These are phyloP conservation scores for Enteromius mattozi DNA, from an alignment of 2,797 vertebrate genomes.

Conservation along the genomic window DNA sequence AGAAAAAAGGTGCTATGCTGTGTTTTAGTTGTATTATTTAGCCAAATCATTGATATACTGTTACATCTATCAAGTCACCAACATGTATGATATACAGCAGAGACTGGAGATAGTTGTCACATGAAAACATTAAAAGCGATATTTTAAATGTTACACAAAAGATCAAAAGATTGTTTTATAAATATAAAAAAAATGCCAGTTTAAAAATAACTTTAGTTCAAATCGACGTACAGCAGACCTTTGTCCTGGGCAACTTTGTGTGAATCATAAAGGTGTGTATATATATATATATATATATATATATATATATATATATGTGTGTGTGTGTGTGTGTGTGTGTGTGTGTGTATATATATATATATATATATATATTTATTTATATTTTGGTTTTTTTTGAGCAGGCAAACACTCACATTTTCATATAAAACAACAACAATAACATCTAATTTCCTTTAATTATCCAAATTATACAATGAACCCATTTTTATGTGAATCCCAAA, in stretches of 20 bases:
- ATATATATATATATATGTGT: no score
- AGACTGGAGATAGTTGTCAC: not conserved
- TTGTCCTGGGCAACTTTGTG: not conserved
- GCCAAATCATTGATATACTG: not conserved
- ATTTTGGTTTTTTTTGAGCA: no score
- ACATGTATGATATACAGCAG: not conserved
- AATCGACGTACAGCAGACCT: not conserved
- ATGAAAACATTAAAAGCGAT: not conserved
- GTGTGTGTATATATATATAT: no score
- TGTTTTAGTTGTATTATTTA: slow-evolving; percentile 4
- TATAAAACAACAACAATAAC: not conserved
- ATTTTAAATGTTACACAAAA: not conserved
- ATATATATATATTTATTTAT: no score
- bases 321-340: no score
- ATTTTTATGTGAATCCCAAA: slow-evolving; percentile 4
- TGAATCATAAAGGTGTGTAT: not conserved
- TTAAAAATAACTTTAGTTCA: not conserved
- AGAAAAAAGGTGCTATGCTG: not conserved
- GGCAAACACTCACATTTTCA: not conserved
- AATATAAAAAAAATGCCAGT: not conserved
- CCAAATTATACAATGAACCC: not conserved
- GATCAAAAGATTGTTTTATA: not conserved
- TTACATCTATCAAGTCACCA: not conserved
- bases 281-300: not conserved
- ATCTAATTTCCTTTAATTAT: not conserved